Evolutionary conservation across 1,140 invertebrate species (phyloP), one percentile per base, ranked within the genome.

Genomic region (Tyrophagus putrescentiae): DNA sequence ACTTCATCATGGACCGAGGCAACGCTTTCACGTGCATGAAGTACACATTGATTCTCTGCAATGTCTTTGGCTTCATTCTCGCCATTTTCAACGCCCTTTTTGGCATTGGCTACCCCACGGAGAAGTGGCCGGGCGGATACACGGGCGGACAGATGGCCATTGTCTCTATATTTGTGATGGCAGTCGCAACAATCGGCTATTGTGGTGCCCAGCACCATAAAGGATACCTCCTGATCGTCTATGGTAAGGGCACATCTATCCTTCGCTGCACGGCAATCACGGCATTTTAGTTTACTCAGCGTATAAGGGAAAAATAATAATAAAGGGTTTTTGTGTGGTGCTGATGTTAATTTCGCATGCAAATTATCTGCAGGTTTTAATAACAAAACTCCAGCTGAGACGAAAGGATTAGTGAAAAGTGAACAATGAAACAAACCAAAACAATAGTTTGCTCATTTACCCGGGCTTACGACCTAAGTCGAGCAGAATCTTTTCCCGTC

Each of bases 151-250:
- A 65, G 31, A 64, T 61, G 53, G 63, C 63, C 7, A 52, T 41
- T 4, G 54, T 54, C 29, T 64, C 63, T n/a, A n/a, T 48, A 23
- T 65, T 64, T 31, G 62, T 61, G 4, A 64, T 64, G 27, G 39
- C 64, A 25, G 61, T 64, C 31, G 62, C 63, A 6, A 32, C 44
- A 11, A 62, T 64, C 60, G 63, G 63, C 16, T 64, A 64, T 29
- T 64, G 60, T 59, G 63, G 63, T 32, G 63, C 63, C 27, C 61
- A 63, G 7, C 50, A 62, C 33, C 63, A 64, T 28, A 62, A 62
- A 52, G 52, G 50, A 11, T 62, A 62, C 44, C 64, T 64, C 21
- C 27, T 64, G 13, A 58, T 64, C 9, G 25, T 62, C 4, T 64
- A 64, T 34, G 44, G 61, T 50, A 31, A 45, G 3, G 52, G 42